Evolutionary conservation across 1,140 invertebrate species (phyloP).

Genomic region (Arctopsyche grandis): DNA sequence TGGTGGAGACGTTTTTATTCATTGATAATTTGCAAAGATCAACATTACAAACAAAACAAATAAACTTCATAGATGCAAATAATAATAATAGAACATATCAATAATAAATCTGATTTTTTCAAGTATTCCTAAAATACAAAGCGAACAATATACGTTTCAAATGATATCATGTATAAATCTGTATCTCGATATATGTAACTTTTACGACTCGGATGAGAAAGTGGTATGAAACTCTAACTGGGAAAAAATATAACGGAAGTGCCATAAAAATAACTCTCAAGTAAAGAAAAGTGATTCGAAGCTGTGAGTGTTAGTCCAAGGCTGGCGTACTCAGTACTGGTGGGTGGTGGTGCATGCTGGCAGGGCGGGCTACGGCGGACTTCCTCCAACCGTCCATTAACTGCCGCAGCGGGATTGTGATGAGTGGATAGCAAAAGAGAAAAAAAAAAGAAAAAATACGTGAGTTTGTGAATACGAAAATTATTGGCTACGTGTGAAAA

Average conservation of each 20-base stretch:
- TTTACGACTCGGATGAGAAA: background rate
- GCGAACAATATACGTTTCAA: no score
- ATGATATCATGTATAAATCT: no score
- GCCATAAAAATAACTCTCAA: slow-evolving; percentile 5
- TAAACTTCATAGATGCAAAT: no score
- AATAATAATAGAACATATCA: no score
- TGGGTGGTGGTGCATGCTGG: slow-evolving; percentile 40
- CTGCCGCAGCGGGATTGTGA: slow-evolving; percentile 30
- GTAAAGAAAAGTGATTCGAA: slow-evolving; percentile 23
- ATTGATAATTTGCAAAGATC: no score
- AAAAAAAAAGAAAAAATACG: slow-evolving; percentile 25
- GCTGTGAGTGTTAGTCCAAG: slow-evolving; percentile 32
- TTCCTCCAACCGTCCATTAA: slow-evolving; percentile 41
- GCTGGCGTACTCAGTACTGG: slow-evolving; percentile 35
- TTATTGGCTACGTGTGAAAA: background rate
- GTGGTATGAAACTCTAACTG: background rate
- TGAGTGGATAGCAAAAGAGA: slow-evolving; percentile 34
- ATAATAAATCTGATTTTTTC: no score
- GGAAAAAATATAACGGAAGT: background rate
- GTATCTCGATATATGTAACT: background rate
- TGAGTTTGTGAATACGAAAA: slow-evolving; percentile 26
- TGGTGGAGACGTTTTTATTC: no score
- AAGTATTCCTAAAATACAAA: no score
- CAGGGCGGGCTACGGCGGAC: slow-evolving; percentile 25
- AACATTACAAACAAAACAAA: no score